These are phyloP conservation scores for Scaptomyza polygonia DNA, from an alignment of 2,888 invertebrate species.

Conservation along the genomic window DNA sequence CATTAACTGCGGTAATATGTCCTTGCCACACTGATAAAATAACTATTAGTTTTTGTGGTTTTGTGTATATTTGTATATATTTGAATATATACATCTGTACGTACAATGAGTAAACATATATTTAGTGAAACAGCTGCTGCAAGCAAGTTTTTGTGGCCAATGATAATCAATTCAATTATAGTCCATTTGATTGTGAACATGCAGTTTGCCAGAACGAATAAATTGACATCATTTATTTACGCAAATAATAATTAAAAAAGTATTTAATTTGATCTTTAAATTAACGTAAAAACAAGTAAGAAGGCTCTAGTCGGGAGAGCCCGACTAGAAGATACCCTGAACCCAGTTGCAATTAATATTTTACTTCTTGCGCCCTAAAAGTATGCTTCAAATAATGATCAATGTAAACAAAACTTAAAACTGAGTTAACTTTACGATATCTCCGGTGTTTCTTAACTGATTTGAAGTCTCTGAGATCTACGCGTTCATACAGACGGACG, in stretches of 20 bases:
- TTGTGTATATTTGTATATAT: neutral
- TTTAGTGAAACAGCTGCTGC: slow-evolving; percentile 10
- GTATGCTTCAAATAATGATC: too few relatives aligned
- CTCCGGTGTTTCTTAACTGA: too few relatives aligned
- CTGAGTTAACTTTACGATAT: too few relatives aligned
- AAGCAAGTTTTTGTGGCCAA: slow-evolving; percentile 16
- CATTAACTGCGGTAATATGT: slow-evolving; percentile 59
- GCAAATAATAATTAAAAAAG: neutral
- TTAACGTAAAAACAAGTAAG: too few relatives aligned
- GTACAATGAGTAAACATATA: neutral
- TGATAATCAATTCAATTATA: slow-evolving; percentile 39
- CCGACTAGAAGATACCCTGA: too few relatives aligned
- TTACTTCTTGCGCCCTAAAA: too few relatives aligned
- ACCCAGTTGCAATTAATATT: too few relatives aligned
- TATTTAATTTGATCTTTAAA: slow-evolving; percentile 12
- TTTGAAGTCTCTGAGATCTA: too few relatives aligned
- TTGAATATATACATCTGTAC: neutral
- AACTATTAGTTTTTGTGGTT: slow-evolving; percentile 46
- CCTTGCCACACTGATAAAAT: slow-evolving; percentile 17
- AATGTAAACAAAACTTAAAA: too few relatives aligned
- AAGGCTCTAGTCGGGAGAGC: too few relatives aligned
- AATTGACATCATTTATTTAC: slow-evolving; percentile 11
- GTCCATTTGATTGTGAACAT: slow-evolving; percentile 21
- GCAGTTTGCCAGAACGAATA: slow-evolving; percentile 4
- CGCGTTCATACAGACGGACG: too few relatives aligned